Percentiles rank a stretch among this genome's conserved stretches.
Conservation (phyloP, 2,113 vertebrate species). For the Anarhynchus alexandrinus region DNA sequence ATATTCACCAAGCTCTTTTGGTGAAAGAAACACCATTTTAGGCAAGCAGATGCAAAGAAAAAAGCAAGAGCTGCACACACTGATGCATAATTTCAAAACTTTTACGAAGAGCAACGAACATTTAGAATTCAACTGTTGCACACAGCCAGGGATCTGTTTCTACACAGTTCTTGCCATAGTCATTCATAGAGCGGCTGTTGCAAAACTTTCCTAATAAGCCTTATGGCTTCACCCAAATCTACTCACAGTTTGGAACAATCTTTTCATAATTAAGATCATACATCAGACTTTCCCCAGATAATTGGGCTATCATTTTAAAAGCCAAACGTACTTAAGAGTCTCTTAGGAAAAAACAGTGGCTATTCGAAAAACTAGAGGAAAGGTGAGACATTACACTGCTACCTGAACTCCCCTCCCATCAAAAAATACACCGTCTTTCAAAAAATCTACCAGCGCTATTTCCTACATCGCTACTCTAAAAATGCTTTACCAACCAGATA, state of each 20-base stretch:
- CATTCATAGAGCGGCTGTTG: background rate
- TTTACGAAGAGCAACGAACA: background rate
- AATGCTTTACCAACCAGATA: background rate
- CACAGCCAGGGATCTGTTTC: background rate
- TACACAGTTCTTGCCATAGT: background rate
- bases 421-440: background rate
- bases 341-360: background rate
- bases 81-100: background rate
- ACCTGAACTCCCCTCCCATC: background rate
- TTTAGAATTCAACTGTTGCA: background rate
- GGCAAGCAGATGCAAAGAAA: background rate
- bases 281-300: background rate
- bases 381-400: background rate
- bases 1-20: background rate
- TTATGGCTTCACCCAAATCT: background rate
- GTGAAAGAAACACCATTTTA: background rate
- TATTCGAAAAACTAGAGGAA: background rate
- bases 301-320: background rate
- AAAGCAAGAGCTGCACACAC: background rate
- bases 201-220: background rate
- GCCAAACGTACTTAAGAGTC: background rate
- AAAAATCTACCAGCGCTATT: background rate
- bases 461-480: background rate
- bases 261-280: background rate
- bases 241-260: background rate